Percentiles rank a stretch among this genome's conserved stretches.
Evolutionary conservation across 2,888 invertebrate species (phyloP).

Genomic region (Tubiluchus corallicola): DNA sequence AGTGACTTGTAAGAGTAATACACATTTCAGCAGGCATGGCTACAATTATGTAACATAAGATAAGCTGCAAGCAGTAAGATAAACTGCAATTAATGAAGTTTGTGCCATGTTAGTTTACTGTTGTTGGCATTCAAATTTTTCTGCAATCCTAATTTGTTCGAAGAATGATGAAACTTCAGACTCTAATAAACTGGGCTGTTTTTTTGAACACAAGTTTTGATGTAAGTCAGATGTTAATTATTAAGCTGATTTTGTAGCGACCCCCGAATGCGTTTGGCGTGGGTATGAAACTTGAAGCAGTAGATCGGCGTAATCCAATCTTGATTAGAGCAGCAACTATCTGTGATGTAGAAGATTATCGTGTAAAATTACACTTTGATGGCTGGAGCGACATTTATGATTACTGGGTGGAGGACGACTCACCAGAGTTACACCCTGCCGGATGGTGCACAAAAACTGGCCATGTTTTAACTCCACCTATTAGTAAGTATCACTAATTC

Average conservation of each 20-base stretch:
- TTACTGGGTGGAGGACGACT: slow-evolving; percentile 78
- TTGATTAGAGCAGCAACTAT: slow-evolving; percentile 69
- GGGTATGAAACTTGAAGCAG: slow-evolving; percentile 71
- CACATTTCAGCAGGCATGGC: too few species aligned
- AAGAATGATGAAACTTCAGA: too few species aligned
- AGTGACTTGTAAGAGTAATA: too few species aligned
- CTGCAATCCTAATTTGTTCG: too few species aligned
- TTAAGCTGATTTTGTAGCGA: slow-evolving; percentile 38
- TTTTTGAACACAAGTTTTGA: slow-evolving; percentile 7
- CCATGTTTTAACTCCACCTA: slow-evolving; percentile 64
- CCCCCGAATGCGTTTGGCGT: slow-evolving; percentile 55
- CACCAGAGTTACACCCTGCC: slow-evolving; percentile 69
- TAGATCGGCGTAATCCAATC: slow-evolving; percentile 54
- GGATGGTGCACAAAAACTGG: slow-evolving; percentile 78
- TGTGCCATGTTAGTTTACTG: too few species aligned
- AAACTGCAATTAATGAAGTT: too few species aligned
- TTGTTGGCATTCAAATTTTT: too few species aligned
- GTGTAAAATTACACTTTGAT: slow-evolving; percentile 60
- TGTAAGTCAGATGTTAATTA: background rate
- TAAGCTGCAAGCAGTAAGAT: too few species aligned
- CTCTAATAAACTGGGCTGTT: too few species aligned
- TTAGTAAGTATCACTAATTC: slow-evolving; percentile 38
- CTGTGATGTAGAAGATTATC: slow-evolving; percentile 50
- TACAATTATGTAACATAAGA: too few species aligned
- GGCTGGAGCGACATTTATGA: slow-evolving; percentile 69